Base-by-base conservation (phyloP, 2,888 invertebrate genomes). In the Caenorhabditis sulstoni region DNA sequence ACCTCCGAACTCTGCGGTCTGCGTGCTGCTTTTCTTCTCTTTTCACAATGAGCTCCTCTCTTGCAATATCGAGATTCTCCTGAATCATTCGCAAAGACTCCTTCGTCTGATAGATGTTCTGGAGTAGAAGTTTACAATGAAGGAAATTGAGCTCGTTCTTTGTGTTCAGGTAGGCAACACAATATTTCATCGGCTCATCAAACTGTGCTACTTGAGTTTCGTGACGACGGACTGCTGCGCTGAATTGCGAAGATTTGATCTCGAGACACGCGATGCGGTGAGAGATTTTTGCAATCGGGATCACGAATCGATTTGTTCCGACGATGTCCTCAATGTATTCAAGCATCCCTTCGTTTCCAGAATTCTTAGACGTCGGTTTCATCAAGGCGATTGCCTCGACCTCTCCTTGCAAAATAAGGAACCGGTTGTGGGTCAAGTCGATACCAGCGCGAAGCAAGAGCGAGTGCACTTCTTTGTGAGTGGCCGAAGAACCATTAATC, bases 351-450 rank as follows among this genome's bases (percentile, higher is more conserved):
- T 94, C 94, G 85, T 29, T 29, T 5, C 29, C 29, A 3, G 29
- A 29, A 5, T 7, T 7, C 7, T 29, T 55, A 0, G 93, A 95
- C 92, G 96, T 99, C 0, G 97, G 95, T 91, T 97, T 97, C 98
- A 99, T 98, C 94, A 97, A 94, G 0, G 99, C 94, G 86, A 99
- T 99, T 90, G 97, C 96, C 92, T 99, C 99, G 0, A 99, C 98
- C 93, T 99, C 99, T 55, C 99, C 99, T 95, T 97, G 98, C 16
- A 99, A 93, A 90, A 99, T 99, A 35, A 99, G 93, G 91, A 99
- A 99, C 53, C 99, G 92, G 91, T 98, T 99, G 90, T 99, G 96
- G 87, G 95, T 95, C 87, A 99, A 92, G 92, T 99, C 99, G 84
- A 99, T 95, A 5, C 96, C 95, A 90, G 95, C 94, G 0, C 93